These are phyloP conservation scores for Actinernus sp. DNA, from an alignment of 92 coral and sea anemone species.

Conservation along the genomic window DNA sequence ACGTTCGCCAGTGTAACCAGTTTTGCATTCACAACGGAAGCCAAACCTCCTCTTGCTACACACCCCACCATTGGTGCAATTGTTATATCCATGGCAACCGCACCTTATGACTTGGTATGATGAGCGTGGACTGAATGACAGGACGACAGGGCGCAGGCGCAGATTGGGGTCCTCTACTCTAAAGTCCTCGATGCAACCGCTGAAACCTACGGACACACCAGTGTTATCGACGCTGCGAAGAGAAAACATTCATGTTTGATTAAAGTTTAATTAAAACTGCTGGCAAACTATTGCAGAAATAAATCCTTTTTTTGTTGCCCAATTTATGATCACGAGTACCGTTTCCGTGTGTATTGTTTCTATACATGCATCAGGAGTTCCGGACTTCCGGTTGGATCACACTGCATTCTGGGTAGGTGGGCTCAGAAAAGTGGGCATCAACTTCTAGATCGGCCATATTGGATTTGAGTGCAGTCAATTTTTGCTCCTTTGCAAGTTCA, in stretches of 20 bases:
- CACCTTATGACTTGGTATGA: slow-evolving; percentile 11
- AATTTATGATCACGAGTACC: no score
- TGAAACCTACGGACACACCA: slow-evolving; percentile 42
- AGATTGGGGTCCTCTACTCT: slow-evolving; percentile 47
- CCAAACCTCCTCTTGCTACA: slow-evolving; percentile 51
- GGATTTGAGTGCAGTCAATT: no score
- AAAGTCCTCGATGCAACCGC: slow-evolving; percentile 76
- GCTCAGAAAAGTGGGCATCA: no score
- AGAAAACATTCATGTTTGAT: not conserved
- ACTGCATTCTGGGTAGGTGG: no score
- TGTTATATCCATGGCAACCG: slow-evolving; percentile 61
- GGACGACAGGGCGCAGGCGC: slow-evolving; percentile 49
- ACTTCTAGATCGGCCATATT: no score
- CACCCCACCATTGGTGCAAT: slow-evolving; percentile 50
- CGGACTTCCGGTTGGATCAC: no score
- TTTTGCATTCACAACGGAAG: slow-evolving; percentile 75
- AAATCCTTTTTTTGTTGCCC: no score
- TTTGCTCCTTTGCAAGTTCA: no score
- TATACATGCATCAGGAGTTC: no score
- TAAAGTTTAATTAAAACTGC: not conserved
- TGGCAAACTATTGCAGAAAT: no score
- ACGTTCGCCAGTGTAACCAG: slow-evolving; percentile 72
- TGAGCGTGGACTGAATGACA: not conserved
- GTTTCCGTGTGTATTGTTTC: no score
- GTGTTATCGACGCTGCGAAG: slow-evolving; percentile 50